A percentile compares a stretch with the other conserved stretches of the same genome.
These are phyloP conservation scores for Cephus sareptanus DNA, from an alignment of 2,888 invertebrate species.

Conservation along the genomic window DNA sequence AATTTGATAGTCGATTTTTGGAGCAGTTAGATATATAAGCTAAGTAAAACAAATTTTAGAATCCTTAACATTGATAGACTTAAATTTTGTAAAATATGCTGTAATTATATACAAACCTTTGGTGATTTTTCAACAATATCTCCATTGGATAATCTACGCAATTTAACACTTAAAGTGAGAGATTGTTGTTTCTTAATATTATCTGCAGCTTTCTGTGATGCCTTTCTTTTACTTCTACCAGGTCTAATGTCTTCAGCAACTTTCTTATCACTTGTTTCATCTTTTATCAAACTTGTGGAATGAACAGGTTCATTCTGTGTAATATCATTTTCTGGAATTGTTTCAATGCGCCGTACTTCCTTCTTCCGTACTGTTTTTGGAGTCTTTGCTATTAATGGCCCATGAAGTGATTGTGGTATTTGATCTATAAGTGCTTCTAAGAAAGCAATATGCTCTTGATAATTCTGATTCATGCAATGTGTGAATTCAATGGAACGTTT, in stretches of 20 bases:
- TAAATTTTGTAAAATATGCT: neutral
- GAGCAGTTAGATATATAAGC: neutral
- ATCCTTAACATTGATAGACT: neutral
- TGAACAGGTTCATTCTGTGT: slow-evolving; percentile 14
- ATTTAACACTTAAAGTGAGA: slow-evolving; percentile 27
- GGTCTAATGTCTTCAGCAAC: slow-evolving; percentile 9
- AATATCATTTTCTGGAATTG: slow-evolving; percentile 54
- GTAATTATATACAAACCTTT: slow-evolving; percentile 28
- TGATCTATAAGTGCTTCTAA: slow-evolving; percentile 38
- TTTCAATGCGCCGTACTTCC: slow-evolving; percentile 44
- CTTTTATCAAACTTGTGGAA: neutral
- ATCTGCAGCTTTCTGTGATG: slow-evolving; percentile 48
- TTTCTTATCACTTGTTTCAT: slow-evolving; percentile 10
- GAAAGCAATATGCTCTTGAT: neutral
- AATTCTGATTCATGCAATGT: neutral
- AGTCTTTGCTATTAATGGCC: slow-evolving; percentile 52
- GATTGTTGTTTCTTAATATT: slow-evolving; percentile 51
- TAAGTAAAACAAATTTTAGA: neutral
- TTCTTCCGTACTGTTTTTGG: slow-evolving; percentile 47
- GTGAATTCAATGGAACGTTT: neutral
- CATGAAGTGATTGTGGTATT: slow-evolving; percentile 37
- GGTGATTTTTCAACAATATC: slow-evolving; percentile 11
- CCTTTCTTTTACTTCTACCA: slow-evolving; percentile 41
- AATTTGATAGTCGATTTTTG: neutral
- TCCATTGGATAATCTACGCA: slow-evolving; percentile 36